Base-by-base conservation (phyloP, 2,888 invertebrate species). In the Cartodere bifasciata region DNA sequence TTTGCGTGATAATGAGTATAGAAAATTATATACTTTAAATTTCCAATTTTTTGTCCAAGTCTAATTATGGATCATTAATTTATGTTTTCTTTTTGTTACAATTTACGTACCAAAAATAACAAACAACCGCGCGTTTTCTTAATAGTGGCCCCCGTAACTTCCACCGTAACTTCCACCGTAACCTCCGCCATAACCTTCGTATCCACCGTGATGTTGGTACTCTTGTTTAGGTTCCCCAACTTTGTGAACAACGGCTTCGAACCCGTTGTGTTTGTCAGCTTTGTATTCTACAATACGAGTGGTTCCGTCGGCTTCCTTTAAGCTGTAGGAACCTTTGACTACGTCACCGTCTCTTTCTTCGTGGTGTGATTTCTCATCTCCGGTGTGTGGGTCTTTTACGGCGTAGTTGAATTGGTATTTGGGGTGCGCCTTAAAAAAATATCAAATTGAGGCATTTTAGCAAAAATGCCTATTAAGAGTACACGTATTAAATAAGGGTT, bases 261-360 rank as follows among this genome's bases (percentile, higher is more conserved):
- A 50, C 10, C 50, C 50, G 32, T 45, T 50, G 31, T 48, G 44
- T 36, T 49, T 50, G 34, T 50, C 50, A 10, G 50, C 50, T 32
- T 45, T 44, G 39, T 50, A 50, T 29, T 49, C 43, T 3, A 50
- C 50, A 9, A 50, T 38, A 14, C 50, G 34, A n/a, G 48, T 50
- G 3, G 50, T 45, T 23, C 17, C 72, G 57, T 42, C 71, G 62
- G 48, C 70, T 68, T 49, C 49, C 3, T 68, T 51, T 5, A 72
- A 53, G 1, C 67, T 66, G 58, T 72, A 72, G 23, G 64, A 60
- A 5, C 72, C 72, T 55, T 72, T 72, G 20, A 72, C 72, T 46
- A 66, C 63, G 51, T 72, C 72, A 1, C 72, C 72, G 35, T 72
- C 70, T 22, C 72, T 63, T 44, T 71, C 70, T 56, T 72, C 72